Conservation (phyloP, 1,140 invertebrate genomes). For the Aleiodes sp. region DNA sequence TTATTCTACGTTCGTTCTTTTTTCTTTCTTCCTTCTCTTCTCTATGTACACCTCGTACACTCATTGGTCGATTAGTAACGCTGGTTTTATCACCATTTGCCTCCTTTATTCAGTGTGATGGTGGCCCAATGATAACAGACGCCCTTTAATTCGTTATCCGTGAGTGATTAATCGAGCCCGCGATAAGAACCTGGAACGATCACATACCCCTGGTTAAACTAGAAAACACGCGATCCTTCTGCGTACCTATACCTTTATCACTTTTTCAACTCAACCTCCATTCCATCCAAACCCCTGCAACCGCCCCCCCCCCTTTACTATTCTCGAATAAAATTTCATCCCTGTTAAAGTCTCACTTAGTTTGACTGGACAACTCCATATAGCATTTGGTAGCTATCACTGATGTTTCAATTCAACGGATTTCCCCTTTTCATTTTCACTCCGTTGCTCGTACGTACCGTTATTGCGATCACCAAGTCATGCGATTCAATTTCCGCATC, state of each 20-base stretch:
- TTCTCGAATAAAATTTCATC: conserved; percentile 31
- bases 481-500: conserved; percentile 9
- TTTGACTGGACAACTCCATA: conserved; percentile 1
- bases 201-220: conserved; percentile 19
- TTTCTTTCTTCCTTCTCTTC: conserved; percentile 10
- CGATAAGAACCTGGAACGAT: conserved; percentile 31
- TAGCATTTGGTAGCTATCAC: not conserved
- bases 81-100: conserved; percentile 32
- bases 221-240: conserved; percentile 30
- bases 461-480: conserved; percentile 4
- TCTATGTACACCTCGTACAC: conserved; percentile 10
- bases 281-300: not conserved
- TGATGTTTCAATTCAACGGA: not conserved
- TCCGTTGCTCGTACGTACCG: not conserved
- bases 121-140: conserved; percentile 5
- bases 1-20: not conserved
- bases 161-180: conserved; percentile 30
- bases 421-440: conserved; percentile 14
- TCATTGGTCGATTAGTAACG: conserved; percentile 29
- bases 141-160: conserved; percentile 35
- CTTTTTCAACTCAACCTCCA: too few relatives aligned
- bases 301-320: not conserved
- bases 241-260: conserved; percentile 9
- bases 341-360: conserved; percentile 30
- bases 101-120: conserved; percentile 27